These are phyloP conservation scores for Octopus bimaculoides DNA, from an alignment of 1,140 invertebrate genomes.

Conservation along the genomic window DNA sequence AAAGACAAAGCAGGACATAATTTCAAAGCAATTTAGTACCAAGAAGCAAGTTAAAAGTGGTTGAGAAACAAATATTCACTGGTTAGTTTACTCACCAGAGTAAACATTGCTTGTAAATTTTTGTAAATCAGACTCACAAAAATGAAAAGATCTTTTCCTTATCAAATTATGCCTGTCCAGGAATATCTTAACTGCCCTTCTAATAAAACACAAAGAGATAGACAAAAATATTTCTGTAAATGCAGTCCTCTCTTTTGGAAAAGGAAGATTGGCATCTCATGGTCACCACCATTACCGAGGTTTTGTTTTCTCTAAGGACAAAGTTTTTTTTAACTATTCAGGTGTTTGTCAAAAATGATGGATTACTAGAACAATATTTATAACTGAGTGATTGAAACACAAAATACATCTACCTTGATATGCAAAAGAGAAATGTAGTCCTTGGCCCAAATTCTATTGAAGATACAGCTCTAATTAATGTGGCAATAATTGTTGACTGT, in stretches of 20 bases:
- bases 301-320: not conserved
- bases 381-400: conserved; percentile 1
- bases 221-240: not conserved
- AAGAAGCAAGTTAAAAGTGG: conserved; percentile 4
- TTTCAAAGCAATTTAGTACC: conserved; percentile 4
- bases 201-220: not conserved
- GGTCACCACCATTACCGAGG: not conserved
- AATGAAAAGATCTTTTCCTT: conserved; percentile 1
- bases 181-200: not conserved
- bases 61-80: not conserved
- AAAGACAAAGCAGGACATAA: not conserved
- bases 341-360: conserved; percentile 4
- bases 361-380: conserved; percentile 1
- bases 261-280: conserved; percentile 3
- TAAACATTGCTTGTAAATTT: not conserved
- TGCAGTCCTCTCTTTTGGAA: not conserved
- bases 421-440: not conserved
- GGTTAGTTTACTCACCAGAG: conserved; percentile 3
- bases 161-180: conserved; percentile 3
- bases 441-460: conserved; percentile 3
- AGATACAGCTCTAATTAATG: not conserved
- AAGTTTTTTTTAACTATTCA: not conserved
- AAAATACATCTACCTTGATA: not conserved
- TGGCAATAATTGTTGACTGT: conserved; percentile 1
- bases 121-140: not conserved